Conservation (phyloP, 2,113 vertebrate genomes). For the Sander vitreus region DNA sequence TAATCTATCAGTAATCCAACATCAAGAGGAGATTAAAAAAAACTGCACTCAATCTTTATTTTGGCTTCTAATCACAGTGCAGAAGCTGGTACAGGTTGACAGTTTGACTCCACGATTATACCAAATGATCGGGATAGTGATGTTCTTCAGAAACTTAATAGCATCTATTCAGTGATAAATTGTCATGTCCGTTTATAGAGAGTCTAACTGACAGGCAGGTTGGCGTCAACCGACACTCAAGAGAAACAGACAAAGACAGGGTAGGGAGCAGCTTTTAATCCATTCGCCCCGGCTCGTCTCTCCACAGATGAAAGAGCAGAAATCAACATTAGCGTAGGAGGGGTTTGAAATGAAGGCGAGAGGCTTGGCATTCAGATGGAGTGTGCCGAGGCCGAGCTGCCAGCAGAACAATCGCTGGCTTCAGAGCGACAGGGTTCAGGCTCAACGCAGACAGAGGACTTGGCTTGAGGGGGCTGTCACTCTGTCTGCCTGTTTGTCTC, state of each 20-base stretch:
- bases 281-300: background rate
- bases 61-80: background rate
- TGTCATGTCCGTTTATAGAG: background rate
- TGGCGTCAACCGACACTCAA: background rate
- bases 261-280: conserved; percentile 12
- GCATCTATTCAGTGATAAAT: background rate
- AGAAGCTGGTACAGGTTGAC: background rate
- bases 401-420: conserved; percentile 31
- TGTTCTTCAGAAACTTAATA: background rate
- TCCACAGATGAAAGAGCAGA: conserved; percentile 20
- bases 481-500: background rate
- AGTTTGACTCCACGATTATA: background rate
- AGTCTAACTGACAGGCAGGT: background rate
- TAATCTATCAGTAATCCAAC: background rate
- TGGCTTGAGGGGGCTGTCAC: background rate
- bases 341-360: conserved; percentile 39
- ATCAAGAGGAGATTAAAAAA: background rate
- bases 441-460: conserved; percentile 4
- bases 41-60: too few species aligned
- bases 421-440: conserved; percentile 16
- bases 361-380: conserved; percentile 27
- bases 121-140: background rate
- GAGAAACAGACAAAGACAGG: conserved; percentile 1
- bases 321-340: conserved; percentile 48
- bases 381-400: background rate